Evolutionary conservation across 2,888 invertebrate genomes (phyloP).

Genomic region (Rhogogaster chlorosoma): DNA sequence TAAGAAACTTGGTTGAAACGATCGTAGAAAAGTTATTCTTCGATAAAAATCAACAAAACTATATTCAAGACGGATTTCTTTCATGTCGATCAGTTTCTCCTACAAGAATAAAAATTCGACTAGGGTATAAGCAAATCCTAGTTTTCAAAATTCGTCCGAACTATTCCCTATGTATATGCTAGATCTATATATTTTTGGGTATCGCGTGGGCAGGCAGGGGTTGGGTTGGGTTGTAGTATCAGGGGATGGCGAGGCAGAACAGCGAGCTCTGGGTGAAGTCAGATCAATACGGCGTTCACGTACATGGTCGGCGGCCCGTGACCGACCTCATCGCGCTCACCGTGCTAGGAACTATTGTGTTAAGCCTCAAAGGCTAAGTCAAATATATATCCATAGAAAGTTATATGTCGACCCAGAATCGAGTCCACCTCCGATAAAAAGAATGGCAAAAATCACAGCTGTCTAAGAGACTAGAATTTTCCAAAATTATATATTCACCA

Average conservation of each 20-base stretch:
- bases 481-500: background rate
- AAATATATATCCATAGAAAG: slow-evolving; percentile 31
- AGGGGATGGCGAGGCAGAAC: slow-evolving; percentile 34
- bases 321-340: slow-evolving; percentile 48
- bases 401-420: background rate
- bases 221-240: background rate
- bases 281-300: slow-evolving; percentile 48
- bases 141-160: background rate
- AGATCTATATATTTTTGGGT: slow-evolving; percentile 10
- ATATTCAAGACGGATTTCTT: background rate
- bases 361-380: slow-evolving; percentile 48
- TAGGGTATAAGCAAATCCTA: background rate
- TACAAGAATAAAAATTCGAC: background rate
- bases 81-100: background rate
- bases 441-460: background rate
- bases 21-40: no score
- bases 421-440: background rate
- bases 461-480: background rate
- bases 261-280: slow-evolving; percentile 44
- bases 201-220: slow-evolving; percentile 31
- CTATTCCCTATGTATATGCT: background rate
- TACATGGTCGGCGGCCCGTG: slow-evolving; percentile 47
- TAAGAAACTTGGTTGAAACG: no score
- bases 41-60: no score
- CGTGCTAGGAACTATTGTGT: slow-evolving; percentile 50